Conservation (phyloP, 1,140 invertebrate species). For the Drosophila novamexicana region DNA sequence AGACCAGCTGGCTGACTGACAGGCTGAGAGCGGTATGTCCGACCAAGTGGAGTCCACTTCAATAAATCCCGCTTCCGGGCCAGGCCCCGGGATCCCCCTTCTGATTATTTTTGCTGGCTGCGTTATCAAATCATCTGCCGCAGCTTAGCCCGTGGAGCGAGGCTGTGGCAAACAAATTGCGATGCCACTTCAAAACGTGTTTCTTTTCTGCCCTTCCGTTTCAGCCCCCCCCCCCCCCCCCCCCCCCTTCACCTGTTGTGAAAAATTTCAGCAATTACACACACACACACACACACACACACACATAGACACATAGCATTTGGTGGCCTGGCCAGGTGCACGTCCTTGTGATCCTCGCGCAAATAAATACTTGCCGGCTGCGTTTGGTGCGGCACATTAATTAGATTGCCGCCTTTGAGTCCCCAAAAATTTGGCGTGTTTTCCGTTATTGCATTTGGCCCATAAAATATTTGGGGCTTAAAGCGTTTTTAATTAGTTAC, state of each 20-base stretch:
- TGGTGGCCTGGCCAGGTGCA: constrained; percentile 10
- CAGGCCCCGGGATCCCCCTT: not conserved
- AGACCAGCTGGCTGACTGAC: not conserved
- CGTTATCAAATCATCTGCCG: constrained; percentile 70
- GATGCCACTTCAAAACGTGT: constrained; percentile 52
- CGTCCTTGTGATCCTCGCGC: constrained; percentile 14
- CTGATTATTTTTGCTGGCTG: constrained; percentile 53
- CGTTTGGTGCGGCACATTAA: constrained; percentile 56
- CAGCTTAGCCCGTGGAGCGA: constrained; percentile 14
- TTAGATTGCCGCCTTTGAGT: constrained; percentile 53
- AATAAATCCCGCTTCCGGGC: not conserved
- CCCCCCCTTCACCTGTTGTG: constrained; percentile 49
- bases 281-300: not conserved
- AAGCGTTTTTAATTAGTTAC: constrained; percentile 81
- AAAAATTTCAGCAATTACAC: constrained; percentile 70
- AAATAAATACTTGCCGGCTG: constrained; percentile 52
- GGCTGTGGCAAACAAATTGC: constrained; percentile 51
- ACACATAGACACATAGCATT: not conserved
- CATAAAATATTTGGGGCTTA: constrained; percentile 59
- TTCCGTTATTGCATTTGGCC: constrained; percentile 30
- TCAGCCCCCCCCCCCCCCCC: not conserved
- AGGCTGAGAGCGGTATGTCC: not conserved
- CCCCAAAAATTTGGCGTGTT: constrained; percentile 43
- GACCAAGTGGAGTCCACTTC: constrained; percentile 8
- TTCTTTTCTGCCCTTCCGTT: not conserved